Evolutionary conservation across 2,888 invertebrate genomes (phyloP).

Genomic region (Antheraea assamensis): DNA sequence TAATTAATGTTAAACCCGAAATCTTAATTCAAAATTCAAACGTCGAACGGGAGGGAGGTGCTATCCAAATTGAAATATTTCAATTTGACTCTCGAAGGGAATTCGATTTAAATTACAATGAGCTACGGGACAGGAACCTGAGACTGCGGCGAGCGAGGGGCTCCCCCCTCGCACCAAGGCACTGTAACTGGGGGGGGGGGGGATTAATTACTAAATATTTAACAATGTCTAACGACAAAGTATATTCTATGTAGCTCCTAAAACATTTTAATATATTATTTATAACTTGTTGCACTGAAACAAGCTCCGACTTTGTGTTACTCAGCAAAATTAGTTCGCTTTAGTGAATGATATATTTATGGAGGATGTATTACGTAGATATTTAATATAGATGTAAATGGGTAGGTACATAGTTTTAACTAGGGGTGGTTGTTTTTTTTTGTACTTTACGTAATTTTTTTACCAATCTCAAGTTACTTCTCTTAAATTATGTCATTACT

Average conservation of each 20-base stretch:
- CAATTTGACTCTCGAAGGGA: slow-evolving; percentile 78
- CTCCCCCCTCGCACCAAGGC: not conserved
- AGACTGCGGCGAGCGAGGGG: slow-evolving; percentile 21
- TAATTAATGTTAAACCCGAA: slow-evolving; percentile 19
- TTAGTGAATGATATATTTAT: too few relatives aligned
- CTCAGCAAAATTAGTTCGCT: too few relatives aligned
- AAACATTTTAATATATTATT: not conserved
- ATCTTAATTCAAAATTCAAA: slow-evolving; percentile 60
- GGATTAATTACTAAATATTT: not conserved
- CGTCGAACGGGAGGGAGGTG: slow-evolving; percentile 61
- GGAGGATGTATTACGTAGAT: too few relatives aligned
- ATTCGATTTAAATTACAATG: slow-evolving; percentile 81
- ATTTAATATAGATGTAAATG: too few relatives aligned
- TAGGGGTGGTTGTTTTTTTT: too few relatives aligned
- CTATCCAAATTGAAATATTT: slow-evolving; percentile 78
- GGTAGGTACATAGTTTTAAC: too few relatives aligned
- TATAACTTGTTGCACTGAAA: not conserved
- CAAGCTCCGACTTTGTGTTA: not conserved
- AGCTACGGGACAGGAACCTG: slow-evolving; percentile 41
- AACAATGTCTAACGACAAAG: not conserved
- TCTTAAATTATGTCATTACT: too few relatives aligned
- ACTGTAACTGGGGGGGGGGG: not conserved
- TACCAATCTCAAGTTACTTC: too few relatives aligned
- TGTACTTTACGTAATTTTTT: too few relatives aligned
- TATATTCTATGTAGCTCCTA: not conserved